These are phyloP conservation scores for Cosmorhoe ocellata DNA, from an alignment of 2,888 invertebrate genomes.

Conservation along the genomic window DNA sequence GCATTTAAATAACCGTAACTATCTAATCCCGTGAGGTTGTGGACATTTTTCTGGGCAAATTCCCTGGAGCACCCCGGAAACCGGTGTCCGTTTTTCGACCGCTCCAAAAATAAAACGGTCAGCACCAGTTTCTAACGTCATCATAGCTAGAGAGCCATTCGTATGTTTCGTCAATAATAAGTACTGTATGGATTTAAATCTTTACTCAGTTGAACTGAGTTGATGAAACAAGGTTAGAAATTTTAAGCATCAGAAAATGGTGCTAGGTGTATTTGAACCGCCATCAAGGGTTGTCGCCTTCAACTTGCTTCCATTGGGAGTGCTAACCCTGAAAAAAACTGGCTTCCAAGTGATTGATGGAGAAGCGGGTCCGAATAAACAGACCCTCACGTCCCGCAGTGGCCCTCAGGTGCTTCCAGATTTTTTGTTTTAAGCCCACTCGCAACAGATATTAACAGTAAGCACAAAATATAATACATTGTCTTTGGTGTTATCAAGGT, in stretches of 20 bases:
- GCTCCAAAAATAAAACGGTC: not conserved
- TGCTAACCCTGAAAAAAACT: constrained; percentile 67
- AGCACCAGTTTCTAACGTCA: not conserved
- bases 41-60: constrained; percentile 10
- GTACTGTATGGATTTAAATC: too few relatives aligned
- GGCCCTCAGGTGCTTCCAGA: constrained; percentile 61
- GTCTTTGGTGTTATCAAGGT: not conserved
- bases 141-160: too few relatives aligned
- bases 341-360: constrained; percentile 73
- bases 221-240: too few relatives aligned
- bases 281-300: constrained; percentile 54
- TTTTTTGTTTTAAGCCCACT: constrained; percentile 52
- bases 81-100: constrained; percentile 9
- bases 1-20: constrained; percentile 17
- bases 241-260: not conserved
- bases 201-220: too few relatives aligned
- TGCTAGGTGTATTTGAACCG: not conserved
- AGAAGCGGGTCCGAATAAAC: constrained; percentile 66
- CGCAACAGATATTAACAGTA: constrained; percentile 5
- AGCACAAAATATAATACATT: not conserved
- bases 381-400: constrained; percentile 61
- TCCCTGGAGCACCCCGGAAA: constrained; percentile 5
- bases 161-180: too few relatives aligned
- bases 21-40: constrained; percentile 42
- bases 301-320: constrained; percentile 59